Evolutionary conservation across 2,113 vertebrate genomes (phyloP), one percentile per base, ranked within the genome.

Genomic region (Tachysurus vachellii): DNA sequence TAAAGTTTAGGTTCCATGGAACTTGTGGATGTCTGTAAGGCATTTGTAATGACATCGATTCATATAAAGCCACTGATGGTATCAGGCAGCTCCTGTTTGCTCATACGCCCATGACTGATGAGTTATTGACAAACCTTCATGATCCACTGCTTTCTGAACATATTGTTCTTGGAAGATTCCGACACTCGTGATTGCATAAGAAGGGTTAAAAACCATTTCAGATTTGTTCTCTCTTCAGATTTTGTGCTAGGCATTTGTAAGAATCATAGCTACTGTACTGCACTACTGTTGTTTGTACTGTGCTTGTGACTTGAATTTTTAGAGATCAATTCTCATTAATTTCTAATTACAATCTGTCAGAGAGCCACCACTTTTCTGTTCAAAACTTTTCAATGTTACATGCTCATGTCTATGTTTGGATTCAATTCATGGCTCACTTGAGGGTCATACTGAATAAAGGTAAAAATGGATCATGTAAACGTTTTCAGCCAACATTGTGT

Each of bases 141-240:
- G 44, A 75, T 50, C 71, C 44, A 75, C 47, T 75, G 5, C 71
- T 50, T 75, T 75, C 36, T 71, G 70, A 71, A 71, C 66, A 70
- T 70, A 36, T 70, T 23, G 36, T 23, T 44, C 19, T 42, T 71
- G 19, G 66, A 70, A 31, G 28, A 19, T 42, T 23, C 9, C 11
- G 66, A 26, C 61, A 62, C 23, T n/a, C 21, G 61, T 62, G 28
- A 75, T 75, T 44, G 4, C 71, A 47, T 75, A 75, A 26, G 21
- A 19, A 47, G 36, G 42, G 21, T 75, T 9, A 26, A 75, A 75
- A 47, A 26, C 21, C 0, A 75, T 75, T 42, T 26, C 44, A 26
- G 42, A 5, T 23, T 50, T 21, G 5, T 23, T 50, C 42, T 71
- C 31, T 71, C 68, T 19, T 71, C 31, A 36, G 42, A 71, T 42